phyloP scores from a whole-genome alignment of 2,888 invertebrate genomes.

The Drosophila flavopinicola region DNA sequence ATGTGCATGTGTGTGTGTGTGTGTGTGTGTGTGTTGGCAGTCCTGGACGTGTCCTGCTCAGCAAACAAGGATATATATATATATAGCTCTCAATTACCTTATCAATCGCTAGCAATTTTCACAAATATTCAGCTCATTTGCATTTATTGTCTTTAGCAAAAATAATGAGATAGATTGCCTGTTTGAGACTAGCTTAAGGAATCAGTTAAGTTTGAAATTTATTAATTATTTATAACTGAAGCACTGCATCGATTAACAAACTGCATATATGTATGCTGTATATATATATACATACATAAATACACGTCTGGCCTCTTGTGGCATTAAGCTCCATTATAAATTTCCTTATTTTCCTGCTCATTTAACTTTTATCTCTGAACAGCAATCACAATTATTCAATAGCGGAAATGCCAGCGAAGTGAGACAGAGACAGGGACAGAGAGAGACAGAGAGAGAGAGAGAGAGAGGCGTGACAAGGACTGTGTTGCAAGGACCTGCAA shows the following conservation, averaged over 20 bases:
- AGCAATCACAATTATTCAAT: conserved; percentile 81
- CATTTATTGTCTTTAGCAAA: conserved; percentile 12
- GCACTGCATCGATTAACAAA: background rate
- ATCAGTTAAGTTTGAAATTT: background rate
- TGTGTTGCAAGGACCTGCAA: conserved; percentile 31
- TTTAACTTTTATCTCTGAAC: conserved; percentile 80
- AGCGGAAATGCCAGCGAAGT: conserved; percentile 71
- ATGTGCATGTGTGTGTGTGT: background rate
- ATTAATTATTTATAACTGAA: background rate
- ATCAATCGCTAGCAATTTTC: background rate
- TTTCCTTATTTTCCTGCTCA: conserved; percentile 81
- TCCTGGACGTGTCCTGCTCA: background rate
- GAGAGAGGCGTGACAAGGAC: conserved; percentile 50
- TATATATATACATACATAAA: background rate
- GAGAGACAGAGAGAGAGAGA: no score
- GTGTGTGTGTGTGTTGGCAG: conserved; percentile 8
- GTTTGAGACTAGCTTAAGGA: background rate
- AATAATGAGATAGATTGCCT: background rate
- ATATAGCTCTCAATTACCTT: no score
- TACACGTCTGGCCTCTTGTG: conserved; percentile 20
- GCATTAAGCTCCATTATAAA: conserved; percentile 54
- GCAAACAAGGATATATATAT: background rate
- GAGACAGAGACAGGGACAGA: no score
- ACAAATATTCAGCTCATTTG: no score
- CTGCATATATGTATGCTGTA: background rate